A percentile compares a stretch with the other conserved stretches of the same genome.
phyloP scores from a whole-genome alignment of 1,140 invertebrate species.

The Acromyrmex heyeri region DNA sequence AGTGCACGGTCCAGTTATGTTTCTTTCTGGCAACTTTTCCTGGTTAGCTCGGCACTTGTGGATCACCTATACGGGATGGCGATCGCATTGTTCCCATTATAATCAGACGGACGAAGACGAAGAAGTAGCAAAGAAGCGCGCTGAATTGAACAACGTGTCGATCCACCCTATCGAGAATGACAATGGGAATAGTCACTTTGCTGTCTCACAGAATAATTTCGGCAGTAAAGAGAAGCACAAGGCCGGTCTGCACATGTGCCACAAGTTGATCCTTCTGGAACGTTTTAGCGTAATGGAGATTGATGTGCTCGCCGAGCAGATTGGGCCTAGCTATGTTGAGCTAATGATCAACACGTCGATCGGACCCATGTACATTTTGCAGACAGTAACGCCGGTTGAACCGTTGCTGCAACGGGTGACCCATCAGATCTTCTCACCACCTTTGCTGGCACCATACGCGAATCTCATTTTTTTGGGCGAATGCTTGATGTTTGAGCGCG shows the following conservation, averaged over 20 bases:
- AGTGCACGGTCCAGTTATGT: conserved; percentile 90
- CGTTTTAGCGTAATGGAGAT: conserved; percentile 86
- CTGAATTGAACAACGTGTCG: conserved; percentile 9
- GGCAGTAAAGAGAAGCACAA: conserved; percentile 85
- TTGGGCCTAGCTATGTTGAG: conserved; percentile 93
- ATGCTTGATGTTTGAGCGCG: conserved; percentile 94
- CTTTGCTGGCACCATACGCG: conserved; percentile 88
- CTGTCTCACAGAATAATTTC: not conserved
- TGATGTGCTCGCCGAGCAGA: conserved; percentile 89
- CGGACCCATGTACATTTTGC: conserved; percentile 90
- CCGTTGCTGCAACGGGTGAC: conserved; percentile 93
- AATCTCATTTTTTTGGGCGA: conserved; percentile 91
- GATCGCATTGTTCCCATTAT: conserved; percentile 46
- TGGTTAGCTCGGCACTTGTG: conserved; percentile 79
- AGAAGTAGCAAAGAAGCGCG: not conserved
- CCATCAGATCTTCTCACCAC: conserved; percentile 91
- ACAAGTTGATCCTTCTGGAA: conserved; percentile 88
- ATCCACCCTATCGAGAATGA: not conserved
- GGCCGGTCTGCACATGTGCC: conserved; percentile 88
- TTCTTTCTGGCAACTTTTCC: conserved; percentile 86
- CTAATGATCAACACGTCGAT: conserved; percentile 88
- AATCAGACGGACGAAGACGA: not conserved
- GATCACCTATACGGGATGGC: conserved; percentile 80
- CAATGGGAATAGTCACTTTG: not conserved
- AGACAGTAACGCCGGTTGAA: conserved; percentile 93